Percentiles rank a stretch among this genome's conserved stretches.
These are phyloP conservation scores for Clavelina lepadiformis DNA, from an alignment of 23 tunicate genomes.

Conservation along the genomic window DNA sequence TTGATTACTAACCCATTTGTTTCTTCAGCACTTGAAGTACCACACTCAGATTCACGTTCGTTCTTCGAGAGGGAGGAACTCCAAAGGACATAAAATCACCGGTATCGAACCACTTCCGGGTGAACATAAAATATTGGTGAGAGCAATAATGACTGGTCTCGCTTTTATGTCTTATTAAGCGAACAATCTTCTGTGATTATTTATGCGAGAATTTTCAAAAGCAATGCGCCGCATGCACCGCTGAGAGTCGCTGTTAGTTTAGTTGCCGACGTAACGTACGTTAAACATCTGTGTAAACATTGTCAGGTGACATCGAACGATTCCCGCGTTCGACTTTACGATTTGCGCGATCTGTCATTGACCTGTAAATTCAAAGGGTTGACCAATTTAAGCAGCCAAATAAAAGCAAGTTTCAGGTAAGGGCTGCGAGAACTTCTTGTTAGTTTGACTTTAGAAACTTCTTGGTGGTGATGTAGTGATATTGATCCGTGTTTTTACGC, in stretches of 20 bases:
- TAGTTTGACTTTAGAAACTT: background rate
- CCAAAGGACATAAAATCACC: conserved; percentile 83
- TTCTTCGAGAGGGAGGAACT: conserved; percentile 65
- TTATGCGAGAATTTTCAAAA: too few relatives aligned
- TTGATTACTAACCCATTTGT: background rate
- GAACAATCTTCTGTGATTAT: too few relatives aligned
- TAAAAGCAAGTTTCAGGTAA: conserved; percentile 96
- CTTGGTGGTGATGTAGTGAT: background rate
- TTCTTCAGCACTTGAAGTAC: conserved; percentile 82
- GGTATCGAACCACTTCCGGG: conserved; percentile 86
- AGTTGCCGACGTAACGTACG: too few relatives aligned
- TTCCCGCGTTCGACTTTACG: conserved; percentile 85
- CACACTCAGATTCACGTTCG: conserved; percentile 94
- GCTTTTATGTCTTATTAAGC: too few relatives aligned
- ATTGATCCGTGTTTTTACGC: conserved; percentile 2
- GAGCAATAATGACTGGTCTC: background rate
- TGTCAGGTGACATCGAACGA: conserved; percentile 90
- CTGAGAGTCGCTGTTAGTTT: too few relatives aligned
- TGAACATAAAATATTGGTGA: conserved; percentile 86
- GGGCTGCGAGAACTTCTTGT: background rate
- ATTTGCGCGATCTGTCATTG: conserved; percentile 75
- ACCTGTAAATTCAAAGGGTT: conserved; percentile 87
- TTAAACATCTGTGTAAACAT: too few relatives aligned
- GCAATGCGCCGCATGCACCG: too few relatives aligned
- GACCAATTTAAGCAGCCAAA: conserved; percentile 82